Conservation (phyloP, 2,888 invertebrate genomes). For the Xestia sexstrigata region DNA sequence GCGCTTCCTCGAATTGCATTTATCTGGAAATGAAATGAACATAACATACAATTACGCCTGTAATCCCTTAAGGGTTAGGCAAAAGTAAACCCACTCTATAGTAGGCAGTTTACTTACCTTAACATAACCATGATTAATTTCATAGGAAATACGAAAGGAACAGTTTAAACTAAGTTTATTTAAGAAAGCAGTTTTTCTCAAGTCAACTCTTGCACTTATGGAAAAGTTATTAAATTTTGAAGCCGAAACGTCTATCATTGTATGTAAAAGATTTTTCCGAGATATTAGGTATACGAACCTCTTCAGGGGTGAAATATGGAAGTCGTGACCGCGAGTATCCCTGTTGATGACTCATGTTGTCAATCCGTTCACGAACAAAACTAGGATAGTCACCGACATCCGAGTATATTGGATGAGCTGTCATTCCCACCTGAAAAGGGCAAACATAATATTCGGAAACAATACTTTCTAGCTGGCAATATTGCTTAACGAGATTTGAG, state of each 20-base stretch:
- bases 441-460: background rate
- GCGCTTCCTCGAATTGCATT: conserved; percentile 82
- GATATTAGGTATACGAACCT: conserved; percentile 74
- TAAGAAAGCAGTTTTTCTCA: background rate
- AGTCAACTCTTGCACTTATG: background rate
- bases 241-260: background rate
- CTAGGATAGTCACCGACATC: no score
- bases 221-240: background rate
- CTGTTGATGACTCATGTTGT: no score
- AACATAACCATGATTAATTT: background rate
- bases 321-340: no score
- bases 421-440: no score
- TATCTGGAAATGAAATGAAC: conserved; percentile 74
- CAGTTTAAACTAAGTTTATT: background rate
- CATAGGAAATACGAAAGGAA: background rate
- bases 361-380: no score
- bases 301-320: conserved; percentile 70
- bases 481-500: no score
- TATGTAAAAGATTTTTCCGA: background rate
- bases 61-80: background rate
- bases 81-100: background rate
- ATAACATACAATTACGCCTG: background rate
- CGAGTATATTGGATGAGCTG: no score
- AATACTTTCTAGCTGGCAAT: no score
- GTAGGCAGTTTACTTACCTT: no score